Evolutionary conservation across 1,140 invertebrate genomes (phyloP).

Genomic region (Pemphigus obesinymphae): DNA sequence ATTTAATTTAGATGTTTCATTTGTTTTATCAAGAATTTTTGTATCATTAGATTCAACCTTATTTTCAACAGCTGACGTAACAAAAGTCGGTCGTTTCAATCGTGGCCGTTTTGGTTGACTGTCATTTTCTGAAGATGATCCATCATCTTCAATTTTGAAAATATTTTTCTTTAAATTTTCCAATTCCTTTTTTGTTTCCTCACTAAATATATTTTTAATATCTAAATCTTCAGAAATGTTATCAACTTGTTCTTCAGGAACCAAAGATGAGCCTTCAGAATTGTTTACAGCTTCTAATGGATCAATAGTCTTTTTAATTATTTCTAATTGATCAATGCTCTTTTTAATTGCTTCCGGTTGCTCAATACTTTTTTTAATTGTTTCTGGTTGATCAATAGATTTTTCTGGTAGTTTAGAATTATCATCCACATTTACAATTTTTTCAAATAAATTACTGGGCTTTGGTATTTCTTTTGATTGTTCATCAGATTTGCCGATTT

Average conservation of each 20-base stretch:
- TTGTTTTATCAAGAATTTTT: not conserved
- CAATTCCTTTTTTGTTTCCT: slow-evolving; percentile 31
- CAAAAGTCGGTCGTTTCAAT: slow-evolving; percentile 28
- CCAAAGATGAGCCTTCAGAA: not conserved
- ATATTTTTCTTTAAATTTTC: slow-evolving; percentile 35
- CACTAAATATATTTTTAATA: slow-evolving; percentile 21
- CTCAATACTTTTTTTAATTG: not conserved
- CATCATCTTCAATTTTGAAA: slow-evolving; percentile 39
- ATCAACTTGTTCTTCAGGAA: not conserved
- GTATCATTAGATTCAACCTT: not conserved
- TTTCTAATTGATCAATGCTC: not conserved
- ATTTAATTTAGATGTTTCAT: not conserved
- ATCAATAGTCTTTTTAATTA: not conserved
- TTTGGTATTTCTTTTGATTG: not conserved
- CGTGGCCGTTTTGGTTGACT: slow-evolving; percentile 28
- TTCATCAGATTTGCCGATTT: not conserved
- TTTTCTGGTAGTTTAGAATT: not conserved
- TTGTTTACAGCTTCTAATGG: not conserved
- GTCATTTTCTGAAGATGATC: slow-evolving; percentile 34
- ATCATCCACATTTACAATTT: not conserved
- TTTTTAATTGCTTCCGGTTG: not conserved
- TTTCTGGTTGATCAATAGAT: not conserved
- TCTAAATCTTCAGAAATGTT: not conserved
- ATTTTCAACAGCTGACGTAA: slow-evolving; percentile 1
- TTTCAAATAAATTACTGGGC: not conserved